Conservation (phyloP, 2,888 invertebrate genomes). For the Ichneumoninae sp. region DNA sequence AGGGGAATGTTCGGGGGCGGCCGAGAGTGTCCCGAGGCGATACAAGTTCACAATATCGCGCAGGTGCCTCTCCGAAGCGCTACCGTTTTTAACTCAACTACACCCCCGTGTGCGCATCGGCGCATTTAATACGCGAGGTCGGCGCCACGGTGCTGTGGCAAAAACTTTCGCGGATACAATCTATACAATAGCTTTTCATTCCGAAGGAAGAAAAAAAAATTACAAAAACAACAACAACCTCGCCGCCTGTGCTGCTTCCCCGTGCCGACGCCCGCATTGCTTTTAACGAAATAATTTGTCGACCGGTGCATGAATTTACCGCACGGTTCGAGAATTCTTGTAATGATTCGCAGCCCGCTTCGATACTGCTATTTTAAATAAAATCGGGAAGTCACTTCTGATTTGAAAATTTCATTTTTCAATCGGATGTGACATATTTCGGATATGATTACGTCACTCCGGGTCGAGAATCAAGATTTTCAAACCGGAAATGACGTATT, state of each 20-base stretch:
- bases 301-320: background rate
- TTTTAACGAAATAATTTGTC: conserved; percentile 31
- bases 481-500: background rate
- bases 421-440: background rate
- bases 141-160: conserved; percentile 13
- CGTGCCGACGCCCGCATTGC: background rate
- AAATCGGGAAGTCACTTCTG: background rate
- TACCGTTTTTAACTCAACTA: conserved; percentile 37
- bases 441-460: no score
- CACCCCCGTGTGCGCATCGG: conserved; percentile 49
- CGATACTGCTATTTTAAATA: background rate
- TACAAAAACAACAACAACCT: background rate
- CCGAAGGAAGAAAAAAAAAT: conserved; percentile 1
- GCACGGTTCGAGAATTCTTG: conserved; percentile 2
- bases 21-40: conserved; percentile 63
- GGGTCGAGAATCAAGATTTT: background rate
- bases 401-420: background rate
- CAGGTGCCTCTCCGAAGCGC: conserved; percentile 31
- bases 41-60: conserved; percentile 62
- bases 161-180: conserved; percentile 48
- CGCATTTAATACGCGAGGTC: conserved; percentile 41
- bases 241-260: background rate
- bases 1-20: conserved; percentile 24
- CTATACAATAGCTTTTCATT: conserved; percentile 33
- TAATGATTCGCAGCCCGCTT: conserved; percentile 38